phyloP scores from a whole-genome alignment of 2,113 vertebrate species.

The Hippocampus mohnikei region DNA sequence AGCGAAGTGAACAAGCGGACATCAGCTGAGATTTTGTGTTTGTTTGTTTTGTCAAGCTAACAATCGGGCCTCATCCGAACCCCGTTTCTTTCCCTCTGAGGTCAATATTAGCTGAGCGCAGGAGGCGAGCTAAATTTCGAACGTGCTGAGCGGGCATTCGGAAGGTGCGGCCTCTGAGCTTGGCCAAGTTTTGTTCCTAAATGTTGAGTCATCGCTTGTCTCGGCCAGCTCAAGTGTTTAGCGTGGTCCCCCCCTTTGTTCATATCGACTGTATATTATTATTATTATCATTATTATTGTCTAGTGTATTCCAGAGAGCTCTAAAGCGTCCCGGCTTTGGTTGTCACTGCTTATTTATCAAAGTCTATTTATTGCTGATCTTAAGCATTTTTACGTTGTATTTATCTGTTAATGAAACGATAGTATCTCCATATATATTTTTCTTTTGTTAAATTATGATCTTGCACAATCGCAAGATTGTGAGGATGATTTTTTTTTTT shows the following conservation, averaged over 20 bases:
- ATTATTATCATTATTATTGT: conserved; percentile 7
- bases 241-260: not conserved
- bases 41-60: not conserved
- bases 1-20: not conserved
- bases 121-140: not conserved
- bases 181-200: not conserved
- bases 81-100: not conserved
- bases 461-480: conserved; percentile 88
- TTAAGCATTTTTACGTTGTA: conserved; percentile 87
- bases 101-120: not conserved
- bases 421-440: conserved; percentile 76
- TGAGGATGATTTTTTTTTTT: conserved; percentile 71
- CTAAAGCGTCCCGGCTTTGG: conserved; percentile 77
- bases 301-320: conserved; percentile 34
- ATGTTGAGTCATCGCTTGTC: not conserved
- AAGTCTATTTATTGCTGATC: conserved; percentile 95
- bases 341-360: conserved; percentile 95
- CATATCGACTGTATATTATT: not conserved
- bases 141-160: not conserved
- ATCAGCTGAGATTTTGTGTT: not conserved
- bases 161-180: not conserved
- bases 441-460: conserved; percentile 91
- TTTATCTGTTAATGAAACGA: conserved; percentile 92
- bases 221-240: not conserved
- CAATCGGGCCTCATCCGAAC: not conserved